These are phyloP conservation scores for Syngnathoides biaculeatus DNA, from an alignment of 2,113 vertebrate genomes.

Conservation along the genomic window DNA sequence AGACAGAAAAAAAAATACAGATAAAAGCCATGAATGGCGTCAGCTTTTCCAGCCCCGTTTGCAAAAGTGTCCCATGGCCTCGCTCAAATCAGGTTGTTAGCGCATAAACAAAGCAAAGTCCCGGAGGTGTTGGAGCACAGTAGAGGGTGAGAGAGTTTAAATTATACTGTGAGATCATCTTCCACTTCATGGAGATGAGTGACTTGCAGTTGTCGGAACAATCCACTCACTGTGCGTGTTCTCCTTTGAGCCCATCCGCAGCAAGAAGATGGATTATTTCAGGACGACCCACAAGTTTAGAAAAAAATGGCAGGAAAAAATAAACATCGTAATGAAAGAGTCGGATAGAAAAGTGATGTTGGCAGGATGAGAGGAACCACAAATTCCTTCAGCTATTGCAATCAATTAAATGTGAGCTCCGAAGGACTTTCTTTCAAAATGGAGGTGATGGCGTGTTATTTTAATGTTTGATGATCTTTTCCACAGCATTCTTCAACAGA, in stretches of 20 bases:
- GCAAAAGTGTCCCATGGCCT: conserved; percentile 10
- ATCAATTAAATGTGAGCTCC: not conserved
- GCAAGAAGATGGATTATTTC: not conserved
- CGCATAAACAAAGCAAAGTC: conserved; percentile 35
- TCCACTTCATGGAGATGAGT: conserved; percentile 26
- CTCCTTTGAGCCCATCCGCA: not conserved
- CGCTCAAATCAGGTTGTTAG: conserved; percentile 37
- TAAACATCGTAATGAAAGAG: not conserved
- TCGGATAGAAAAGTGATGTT: conserved; percentile 2
- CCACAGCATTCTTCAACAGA: not conserved
- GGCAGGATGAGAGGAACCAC: conserved; percentile 34
- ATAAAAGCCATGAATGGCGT: conserved; percentile 37
- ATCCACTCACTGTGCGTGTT: conserved; percentile 19
- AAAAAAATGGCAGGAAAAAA: conserved; percentile 20
- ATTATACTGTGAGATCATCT: conserved; percentile 36
- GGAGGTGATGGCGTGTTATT: not conserved
- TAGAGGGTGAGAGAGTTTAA: conserved; percentile 8
- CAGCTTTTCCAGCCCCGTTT: conserved; percentile 30
- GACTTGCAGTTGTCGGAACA: conserved; percentile 30
- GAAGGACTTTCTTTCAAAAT: not conserved
- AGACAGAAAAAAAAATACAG: conserved; percentile 24
- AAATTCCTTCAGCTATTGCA: conserved; percentile 19
- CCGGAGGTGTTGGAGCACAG: conserved; percentile 29
- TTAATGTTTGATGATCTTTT: not conserved
- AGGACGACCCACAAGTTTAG: conserved; percentile 19